Base-by-base conservation (phyloP, 35 echinoderm and acorn worm genomes). In the Holothuria glaberrima region DNA sequence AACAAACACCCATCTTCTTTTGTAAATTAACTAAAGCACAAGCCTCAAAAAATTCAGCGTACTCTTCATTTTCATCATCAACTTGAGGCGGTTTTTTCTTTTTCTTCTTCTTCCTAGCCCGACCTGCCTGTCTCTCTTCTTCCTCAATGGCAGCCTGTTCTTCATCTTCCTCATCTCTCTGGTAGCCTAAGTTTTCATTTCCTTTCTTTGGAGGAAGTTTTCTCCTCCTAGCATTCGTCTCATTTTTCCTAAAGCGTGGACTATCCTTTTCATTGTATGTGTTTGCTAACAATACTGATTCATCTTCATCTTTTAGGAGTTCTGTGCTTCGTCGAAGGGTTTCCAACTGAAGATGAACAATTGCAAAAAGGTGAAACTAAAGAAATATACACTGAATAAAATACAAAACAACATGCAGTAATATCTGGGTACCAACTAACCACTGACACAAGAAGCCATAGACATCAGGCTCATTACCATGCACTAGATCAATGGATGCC, bases 181-280 rank as follows among this genome's bases (percentile, higher is more conserved):
- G 31, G 34, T 80, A 97, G 3, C 89, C 95, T 71, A 82, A 83
- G 57, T 97, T 97, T 28, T 80, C 71, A 9, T 83, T 60, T 22
- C 95, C 95, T 30, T 89, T 92, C 75, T 97, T 97, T 25, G 95
- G 86, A 68, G 92, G 95, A 20, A 92, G 87, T 26, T 97, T 97
- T 57, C 86, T 79, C 14, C 90, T 59, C 58, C 88, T 61, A 16
- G 81, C 92, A 72, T 97, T 97, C 35, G 92, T 97, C 33, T 71
- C 72, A 88, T 97, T 97, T 78, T 97, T 97, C 35, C 78, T 41
- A 80, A 91, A 94, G 18, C 95, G 79, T 48, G 95, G 95, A 29
- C 92, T 94, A 45, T 94, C 92, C 10, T 85, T 32, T 36, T 54
- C 92, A 78, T 97, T 86, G 73, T 94, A 97, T 2, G 92, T 97